These are phyloP conservation scores for Cryptoprocta ferox DNA, from an alignment of 2,797 vertebrate genomes.

Conservation along the genomic window DNA sequence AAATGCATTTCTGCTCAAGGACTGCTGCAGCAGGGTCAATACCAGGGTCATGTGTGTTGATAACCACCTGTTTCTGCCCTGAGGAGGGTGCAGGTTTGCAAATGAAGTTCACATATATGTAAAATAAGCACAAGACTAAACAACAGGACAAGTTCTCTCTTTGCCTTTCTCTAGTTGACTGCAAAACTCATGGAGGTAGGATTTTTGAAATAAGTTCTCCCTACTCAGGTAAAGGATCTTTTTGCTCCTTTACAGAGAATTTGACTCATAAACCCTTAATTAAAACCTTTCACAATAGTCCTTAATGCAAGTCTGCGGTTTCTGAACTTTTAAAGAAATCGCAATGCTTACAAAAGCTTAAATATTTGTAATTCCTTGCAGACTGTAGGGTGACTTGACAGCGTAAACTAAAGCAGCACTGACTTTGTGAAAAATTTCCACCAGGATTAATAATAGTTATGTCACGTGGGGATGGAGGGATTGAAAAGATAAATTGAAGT, in stretches of 20 bases:
- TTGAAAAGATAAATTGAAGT: neutral
- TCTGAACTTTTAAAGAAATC: constrained; percentile 18
- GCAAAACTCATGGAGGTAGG: neutral
- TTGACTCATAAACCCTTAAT: constrained; percentile 4
- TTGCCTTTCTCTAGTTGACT: neutral
- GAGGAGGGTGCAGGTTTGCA: neutral
- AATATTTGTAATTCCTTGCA: constrained; percentile 21
- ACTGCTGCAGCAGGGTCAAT: no score
- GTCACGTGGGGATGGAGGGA: neutral
- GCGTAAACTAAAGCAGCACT: neutral
- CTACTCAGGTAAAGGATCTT: neutral
- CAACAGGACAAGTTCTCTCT: neutral
- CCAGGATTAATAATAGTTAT: neutral
- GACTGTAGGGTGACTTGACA: neutral
- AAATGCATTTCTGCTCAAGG: neutral
- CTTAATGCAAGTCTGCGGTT: neutral
- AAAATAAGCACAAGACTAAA: neutral
- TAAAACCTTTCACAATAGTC: neutral
- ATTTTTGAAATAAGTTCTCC: neutral
- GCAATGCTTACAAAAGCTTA: neutral
- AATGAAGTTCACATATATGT: rapidly evolving
- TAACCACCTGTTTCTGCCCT: neutral
- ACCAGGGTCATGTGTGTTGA: rapidly evolving
- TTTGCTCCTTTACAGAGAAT: neutral
- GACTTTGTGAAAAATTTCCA: neutral